phyloP scores from a whole-genome alignment of 2,888 invertebrate species.

The Heliconius hortense region DNA sequence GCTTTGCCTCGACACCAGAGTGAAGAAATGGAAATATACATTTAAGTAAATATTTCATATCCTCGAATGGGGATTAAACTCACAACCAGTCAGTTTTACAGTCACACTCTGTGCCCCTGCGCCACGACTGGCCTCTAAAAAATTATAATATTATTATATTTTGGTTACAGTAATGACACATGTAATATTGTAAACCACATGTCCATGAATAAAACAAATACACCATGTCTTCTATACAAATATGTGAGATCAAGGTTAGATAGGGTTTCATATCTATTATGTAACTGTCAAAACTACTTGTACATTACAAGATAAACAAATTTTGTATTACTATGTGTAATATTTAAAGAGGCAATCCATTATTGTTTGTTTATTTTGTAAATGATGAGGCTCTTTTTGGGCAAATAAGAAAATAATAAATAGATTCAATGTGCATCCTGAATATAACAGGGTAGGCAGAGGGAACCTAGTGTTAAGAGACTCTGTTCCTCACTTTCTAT shows the following conservation, averaged over 20 bases:
- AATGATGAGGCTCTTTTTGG: neutral
- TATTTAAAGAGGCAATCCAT: neutral
- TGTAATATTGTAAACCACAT: neutral
- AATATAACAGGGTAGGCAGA: too few species aligned
- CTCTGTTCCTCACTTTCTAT: too few species aligned
- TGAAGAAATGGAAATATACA: too few species aligned
- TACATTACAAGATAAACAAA: conserved; percentile 1
- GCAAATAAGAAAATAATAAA: too few species aligned
- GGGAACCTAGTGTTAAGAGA: too few species aligned
- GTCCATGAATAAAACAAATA: conserved; percentile 8
- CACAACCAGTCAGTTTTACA: too few species aligned
- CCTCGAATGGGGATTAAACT: too few species aligned
- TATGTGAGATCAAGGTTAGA: conserved; percentile 20
- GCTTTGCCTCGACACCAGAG: too few species aligned
- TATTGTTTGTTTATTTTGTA: neutral
- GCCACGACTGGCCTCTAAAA: neutral
- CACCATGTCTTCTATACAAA: conserved; percentile 4
- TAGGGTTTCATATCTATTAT: conserved; percentile 21
- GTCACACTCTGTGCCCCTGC: too few species aligned
- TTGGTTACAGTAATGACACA: neutral
- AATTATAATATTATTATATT: neutral
- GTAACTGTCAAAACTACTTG: conserved; percentile 18
- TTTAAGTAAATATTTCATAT: too few species aligned
- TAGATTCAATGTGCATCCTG: too few species aligned
- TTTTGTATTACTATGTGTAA: neutral